These are phyloP conservation scores for Lycia hirtaria DNA, from an alignment of 2,888 invertebrate species.

Conservation along the genomic window DNA sequence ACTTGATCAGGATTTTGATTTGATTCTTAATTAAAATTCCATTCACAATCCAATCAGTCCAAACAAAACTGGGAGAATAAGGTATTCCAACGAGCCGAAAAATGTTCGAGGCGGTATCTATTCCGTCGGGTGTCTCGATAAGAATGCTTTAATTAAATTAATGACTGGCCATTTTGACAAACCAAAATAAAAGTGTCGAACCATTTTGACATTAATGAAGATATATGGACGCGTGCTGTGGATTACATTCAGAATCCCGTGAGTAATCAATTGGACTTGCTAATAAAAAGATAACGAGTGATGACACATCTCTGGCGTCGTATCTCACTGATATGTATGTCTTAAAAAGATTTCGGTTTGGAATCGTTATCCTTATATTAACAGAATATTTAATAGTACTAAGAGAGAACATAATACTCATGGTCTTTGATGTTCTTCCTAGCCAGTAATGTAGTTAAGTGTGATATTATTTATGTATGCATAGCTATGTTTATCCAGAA, in stretches of 20 bases:
- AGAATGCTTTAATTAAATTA: constrained; percentile 82
- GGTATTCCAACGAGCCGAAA: constrained; percentile 54
- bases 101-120: constrained; percentile 70
- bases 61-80: constrained; percentile 59
- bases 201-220: constrained; percentile 74
- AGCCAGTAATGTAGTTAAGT: too few species aligned
- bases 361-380: background rate
- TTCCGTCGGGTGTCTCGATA: constrained; percentile 64
- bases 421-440: too few species aligned
- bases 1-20: constrained; percentile 21
- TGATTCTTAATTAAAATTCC: constrained; percentile 77
- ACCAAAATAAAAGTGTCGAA: constrained; percentile 64
- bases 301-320: constrained; percentile 9
- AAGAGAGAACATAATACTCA: too few species aligned
- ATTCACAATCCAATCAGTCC: constrained; percentile 57
- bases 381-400: too few species aligned
- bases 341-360: background rate
- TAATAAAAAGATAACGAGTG: background rate
- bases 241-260: constrained; percentile 27
- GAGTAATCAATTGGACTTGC: constrained; percentile 31
- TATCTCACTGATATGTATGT: background rate
- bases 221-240: constrained; percentile 59
- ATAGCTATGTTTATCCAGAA: too few species aligned
- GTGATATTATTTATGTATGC: too few species aligned
- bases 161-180: constrained; percentile 74